phyloP scores from a whole-genome alignment of 2,113 vertebrate species.

The Coptodon rendalli region DNA sequence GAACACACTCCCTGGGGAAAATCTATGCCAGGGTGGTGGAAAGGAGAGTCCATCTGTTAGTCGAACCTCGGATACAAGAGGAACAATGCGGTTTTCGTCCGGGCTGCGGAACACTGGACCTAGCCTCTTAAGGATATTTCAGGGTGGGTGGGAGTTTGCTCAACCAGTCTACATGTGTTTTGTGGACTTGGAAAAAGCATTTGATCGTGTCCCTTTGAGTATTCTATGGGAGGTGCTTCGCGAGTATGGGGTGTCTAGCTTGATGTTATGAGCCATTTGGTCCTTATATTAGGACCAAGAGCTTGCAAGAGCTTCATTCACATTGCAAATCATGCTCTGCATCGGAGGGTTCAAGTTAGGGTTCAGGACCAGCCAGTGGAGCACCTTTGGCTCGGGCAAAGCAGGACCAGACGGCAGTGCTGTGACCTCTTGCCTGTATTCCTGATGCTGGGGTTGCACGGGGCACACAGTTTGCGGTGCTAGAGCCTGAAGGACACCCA shows the following conservation, averaged over 20 bases:
- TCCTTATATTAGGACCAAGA: background rate
- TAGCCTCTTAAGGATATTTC: background rate
- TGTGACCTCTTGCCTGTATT: background rate
- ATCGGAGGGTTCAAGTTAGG: background rate
- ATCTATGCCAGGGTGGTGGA: background rate
- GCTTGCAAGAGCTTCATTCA: background rate
- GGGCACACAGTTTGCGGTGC: background rate
- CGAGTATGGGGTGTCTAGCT: background rate
- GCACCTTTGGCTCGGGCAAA: background rate
- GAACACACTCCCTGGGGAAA: background rate
- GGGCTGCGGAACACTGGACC: background rate
- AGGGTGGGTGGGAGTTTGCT: background rate
- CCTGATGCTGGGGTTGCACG: background rate
- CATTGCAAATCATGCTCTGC: background rate
- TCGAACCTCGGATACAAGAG: background rate
- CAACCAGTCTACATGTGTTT: background rate
- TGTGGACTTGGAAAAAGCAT: too few species aligned
- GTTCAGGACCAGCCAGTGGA: background rate
- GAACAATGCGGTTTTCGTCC: fast-evolving
- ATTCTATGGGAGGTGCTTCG: background rate
- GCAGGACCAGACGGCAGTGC: background rate
- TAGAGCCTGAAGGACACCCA: background rate
- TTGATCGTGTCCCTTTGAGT: too few species aligned
- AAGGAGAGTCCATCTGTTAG: background rate
- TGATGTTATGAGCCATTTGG: background rate